Conservation (phyloP, 1,140 invertebrate genomes). For the Drosophila auraria region DNA sequence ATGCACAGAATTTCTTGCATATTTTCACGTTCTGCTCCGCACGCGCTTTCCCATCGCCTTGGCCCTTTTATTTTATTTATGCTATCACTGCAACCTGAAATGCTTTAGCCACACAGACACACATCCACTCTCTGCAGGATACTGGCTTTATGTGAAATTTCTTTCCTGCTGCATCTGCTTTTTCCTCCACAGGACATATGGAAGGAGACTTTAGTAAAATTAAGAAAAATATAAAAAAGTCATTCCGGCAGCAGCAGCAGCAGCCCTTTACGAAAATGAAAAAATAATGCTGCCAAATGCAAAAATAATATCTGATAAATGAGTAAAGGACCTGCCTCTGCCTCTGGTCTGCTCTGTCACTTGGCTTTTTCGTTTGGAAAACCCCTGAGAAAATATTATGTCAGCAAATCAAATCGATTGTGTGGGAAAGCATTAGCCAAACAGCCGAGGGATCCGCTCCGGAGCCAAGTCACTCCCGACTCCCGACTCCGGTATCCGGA, state of each 20-base stretch:
- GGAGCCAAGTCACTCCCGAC: neutral
- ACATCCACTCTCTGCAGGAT: slow-evolving; percentile 23
- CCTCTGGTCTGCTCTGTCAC: neutral
- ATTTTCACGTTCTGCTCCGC: slow-evolving; percentile 67
- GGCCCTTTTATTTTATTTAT: slow-evolving; percentile 61
- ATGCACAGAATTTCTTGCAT: slow-evolving; percentile 59
- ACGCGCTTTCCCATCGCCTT: slow-evolving; percentile 43
- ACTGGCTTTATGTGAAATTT: slow-evolving; percentile 43
- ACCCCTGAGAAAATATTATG: slow-evolving; percentile 45
- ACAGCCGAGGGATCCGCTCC: slow-evolving; percentile 10
- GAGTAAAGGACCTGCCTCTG: slow-evolving; percentile 20
- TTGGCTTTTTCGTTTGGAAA: slow-evolving; percentile 17
- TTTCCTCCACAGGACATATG: slow-evolving; percentile 48
- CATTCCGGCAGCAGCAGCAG: slow-evolving; percentile 11
- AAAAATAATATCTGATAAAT: slow-evolving; percentile 58
- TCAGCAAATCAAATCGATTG: slow-evolving; percentile 46
- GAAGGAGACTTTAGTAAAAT: slow-evolving; percentile 61
- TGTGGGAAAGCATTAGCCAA: slow-evolving; percentile 62
- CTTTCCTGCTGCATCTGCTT: slow-evolving; percentile 59
- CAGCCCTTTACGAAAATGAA: slow-evolving; percentile 60
- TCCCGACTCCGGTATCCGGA: neutral
- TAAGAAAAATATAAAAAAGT: slow-evolving; percentile 72
- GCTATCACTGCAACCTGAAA: slow-evolving; percentile 75
- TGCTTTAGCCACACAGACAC: slow-evolving; percentile 44
- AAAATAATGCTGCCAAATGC: slow-evolving; percentile 68